Base-by-base conservation (phyloP, 2,797 vertebrate genomes). In the Atherinosoma microstoma region DNA sequence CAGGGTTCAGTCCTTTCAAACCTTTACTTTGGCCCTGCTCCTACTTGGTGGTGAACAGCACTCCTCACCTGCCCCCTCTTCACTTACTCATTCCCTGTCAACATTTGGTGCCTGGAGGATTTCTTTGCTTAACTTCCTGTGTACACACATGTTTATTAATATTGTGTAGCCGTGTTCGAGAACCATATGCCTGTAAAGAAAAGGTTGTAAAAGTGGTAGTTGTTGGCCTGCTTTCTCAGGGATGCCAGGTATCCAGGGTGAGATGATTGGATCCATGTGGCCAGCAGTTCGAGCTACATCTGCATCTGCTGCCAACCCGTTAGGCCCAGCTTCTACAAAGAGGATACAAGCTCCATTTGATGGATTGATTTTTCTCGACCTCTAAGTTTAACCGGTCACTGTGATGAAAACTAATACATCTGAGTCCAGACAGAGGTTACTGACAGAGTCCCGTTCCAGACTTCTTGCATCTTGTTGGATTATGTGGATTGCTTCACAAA, bases 181-280 rank as follows among this genome's bases (percentile, higher is more conserved):
- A 87, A 76, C 45, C 22, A 20, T 53, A 30, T 10, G 75, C 78
- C 86, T 8, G 70, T 83, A 87, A 90, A 90, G 84, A 75, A 53
- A 58, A 79, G 83, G 88, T 67, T 77, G 68, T 88, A 92, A 90
- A 93, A 85, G 84, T 62, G 47, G 85, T 90, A 87, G 93, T 91
- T 64, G 62, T 91, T 91, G 92, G 82, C 91, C 84, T 82, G 70
- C 2, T 75, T 80, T 84, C 73, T 86, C 61, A 42, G 87, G 88
- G 91, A 87, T 92, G 84, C 87, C 94, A 91, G 74, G 78, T 90
- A 94, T 91, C 85, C 81, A 76, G 79, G 91, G 93, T 85, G 89
- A 81, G 92, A 79, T 93, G 91, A 94, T 94, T 93, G 84, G 88
- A 91, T 85, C 58, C 89, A 91, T 90, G 89, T 92, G 92, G 83